Conservation (phyloP, 1,140 invertebrate genomes). For the Diorhabda sublineata region DNA sequence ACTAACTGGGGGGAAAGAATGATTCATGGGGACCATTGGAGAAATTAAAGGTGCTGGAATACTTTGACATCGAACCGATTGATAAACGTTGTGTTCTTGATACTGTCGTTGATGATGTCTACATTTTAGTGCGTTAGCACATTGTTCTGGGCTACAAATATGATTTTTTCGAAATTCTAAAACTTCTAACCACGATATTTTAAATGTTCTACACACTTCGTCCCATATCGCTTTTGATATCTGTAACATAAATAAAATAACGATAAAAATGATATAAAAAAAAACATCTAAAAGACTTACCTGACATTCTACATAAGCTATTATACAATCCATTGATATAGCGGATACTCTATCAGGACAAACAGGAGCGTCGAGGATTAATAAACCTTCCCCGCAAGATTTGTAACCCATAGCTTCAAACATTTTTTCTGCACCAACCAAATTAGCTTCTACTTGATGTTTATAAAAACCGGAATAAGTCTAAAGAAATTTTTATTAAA, state of each 20-base stretch:
- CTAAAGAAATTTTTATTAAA: conserved; percentile 47
- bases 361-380: conserved; percentile 65
- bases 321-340: conserved; percentile 76
- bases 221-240: conserved; percentile 57
- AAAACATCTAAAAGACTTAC: conserved; percentile 46
- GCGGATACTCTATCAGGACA: conserved; percentile 75
- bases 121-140: conserved; percentile 50
- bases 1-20: conserved; percentile 32
- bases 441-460: conserved; percentile 75
- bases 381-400: conserved; percentile 53
- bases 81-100: conserved; percentile 29
- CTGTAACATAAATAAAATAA: conserved; percentile 32
- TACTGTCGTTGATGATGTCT: conserved; percentile 48
- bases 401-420: conserved; percentile 80
- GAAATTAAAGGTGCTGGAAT: conserved; percentile 5
- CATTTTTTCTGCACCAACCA: conserved; percentile 69
- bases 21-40: conserved; percentile 13
- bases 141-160: conserved; percentile 57
- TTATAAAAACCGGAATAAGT: conserved; percentile 82
- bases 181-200: conserved; percentile 62
- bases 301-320: conserved; percentile 87
- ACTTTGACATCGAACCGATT: conserved; percentile 4
- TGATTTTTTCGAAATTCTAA: conserved; percentile 61
- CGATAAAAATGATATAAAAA: neutral
- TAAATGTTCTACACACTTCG: conserved; percentile 51